These are phyloP conservation scores for Aegithalos caudatus DNA, from an alignment of 2,113 vertebrate genomes.

Conservation along the genomic window DNA sequence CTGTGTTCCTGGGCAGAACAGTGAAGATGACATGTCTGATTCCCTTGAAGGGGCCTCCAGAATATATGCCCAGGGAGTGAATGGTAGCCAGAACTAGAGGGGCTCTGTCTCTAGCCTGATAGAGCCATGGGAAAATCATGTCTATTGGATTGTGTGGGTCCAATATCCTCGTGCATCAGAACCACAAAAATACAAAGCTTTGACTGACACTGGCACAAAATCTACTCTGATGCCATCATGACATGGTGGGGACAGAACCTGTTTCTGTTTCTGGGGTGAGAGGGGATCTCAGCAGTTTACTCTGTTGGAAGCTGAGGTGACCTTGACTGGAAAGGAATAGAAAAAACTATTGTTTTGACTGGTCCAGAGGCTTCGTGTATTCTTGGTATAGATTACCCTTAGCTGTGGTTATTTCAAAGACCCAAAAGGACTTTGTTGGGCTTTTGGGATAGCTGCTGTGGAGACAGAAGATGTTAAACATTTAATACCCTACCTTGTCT, in stretches of 20 bases:
- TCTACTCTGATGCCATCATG: background rate
- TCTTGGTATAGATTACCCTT: background rate
- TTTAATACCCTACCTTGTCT: background rate
- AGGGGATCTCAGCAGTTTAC: background rate
- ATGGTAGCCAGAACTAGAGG: background rate
- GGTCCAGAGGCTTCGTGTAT: fast-evolving
- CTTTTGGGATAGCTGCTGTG: background rate
- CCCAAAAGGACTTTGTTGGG: background rate
- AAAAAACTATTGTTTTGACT: background rate
- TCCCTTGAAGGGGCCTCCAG: background rate
- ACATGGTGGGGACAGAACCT: background rate
- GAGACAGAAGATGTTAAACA: background rate
- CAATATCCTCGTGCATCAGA: background rate
- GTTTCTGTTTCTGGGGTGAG: background rate
- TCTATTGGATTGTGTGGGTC: background rate
- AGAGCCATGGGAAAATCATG: no score
- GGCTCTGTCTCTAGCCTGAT: background rate
- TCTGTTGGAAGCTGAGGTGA: background rate
- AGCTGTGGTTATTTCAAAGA: background rate
- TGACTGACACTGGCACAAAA: background rate
- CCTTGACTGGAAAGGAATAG: background rate
- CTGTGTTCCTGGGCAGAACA: background rate
- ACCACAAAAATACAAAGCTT: background rate
- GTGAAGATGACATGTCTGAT: background rate
- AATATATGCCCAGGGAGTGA: background rate